These are phyloP conservation scores for Nephrotoma flavescens DNA, from an alignment of 2,888 invertebrate species.

Conservation along the genomic window DNA sequence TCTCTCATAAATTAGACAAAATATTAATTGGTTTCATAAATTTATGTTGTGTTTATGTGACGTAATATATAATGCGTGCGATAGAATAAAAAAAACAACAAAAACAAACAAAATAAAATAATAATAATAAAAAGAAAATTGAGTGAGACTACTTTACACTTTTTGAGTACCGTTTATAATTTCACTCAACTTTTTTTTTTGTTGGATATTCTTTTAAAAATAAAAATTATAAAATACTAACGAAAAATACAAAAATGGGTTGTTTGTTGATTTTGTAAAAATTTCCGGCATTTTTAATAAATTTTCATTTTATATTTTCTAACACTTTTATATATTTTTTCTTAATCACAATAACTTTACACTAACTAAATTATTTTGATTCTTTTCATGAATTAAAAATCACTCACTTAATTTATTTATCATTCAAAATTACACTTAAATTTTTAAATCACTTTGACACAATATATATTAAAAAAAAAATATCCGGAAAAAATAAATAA, in stretches of 20 bases:
- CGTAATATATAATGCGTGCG: not conserved
- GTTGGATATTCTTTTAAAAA: not conserved
- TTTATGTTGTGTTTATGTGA: not conserved
- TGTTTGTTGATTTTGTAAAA: not conserved
- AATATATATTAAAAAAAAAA: not conserved
- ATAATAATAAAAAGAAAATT: not conserved
- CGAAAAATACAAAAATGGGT: constrained; percentile 1
- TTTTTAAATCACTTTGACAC: not conserved
- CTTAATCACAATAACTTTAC: not conserved
- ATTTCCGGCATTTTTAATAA: not conserved
- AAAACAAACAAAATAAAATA: not conserved
- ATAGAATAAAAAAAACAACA: not conserved
- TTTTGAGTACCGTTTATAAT: not conserved
- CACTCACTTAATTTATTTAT: not conserved
- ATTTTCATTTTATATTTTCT: not conserved
- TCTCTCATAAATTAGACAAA: not conserved
- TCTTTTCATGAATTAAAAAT: not conserved
- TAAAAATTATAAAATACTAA: not conserved
- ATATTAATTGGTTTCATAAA: not conserved
- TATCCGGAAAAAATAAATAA: not conserved
- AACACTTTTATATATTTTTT: not conserved
- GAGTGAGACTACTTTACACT: not conserved
- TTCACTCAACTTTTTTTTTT: not conserved
- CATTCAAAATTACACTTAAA: not conserved
- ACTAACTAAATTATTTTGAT: not conserved